Evolutionary conservation across 2,797 vertebrate genomes (phyloP), one percentile per base, ranked within the genome.

Genomic region (Gastrophryne carolinensis): DNA sequence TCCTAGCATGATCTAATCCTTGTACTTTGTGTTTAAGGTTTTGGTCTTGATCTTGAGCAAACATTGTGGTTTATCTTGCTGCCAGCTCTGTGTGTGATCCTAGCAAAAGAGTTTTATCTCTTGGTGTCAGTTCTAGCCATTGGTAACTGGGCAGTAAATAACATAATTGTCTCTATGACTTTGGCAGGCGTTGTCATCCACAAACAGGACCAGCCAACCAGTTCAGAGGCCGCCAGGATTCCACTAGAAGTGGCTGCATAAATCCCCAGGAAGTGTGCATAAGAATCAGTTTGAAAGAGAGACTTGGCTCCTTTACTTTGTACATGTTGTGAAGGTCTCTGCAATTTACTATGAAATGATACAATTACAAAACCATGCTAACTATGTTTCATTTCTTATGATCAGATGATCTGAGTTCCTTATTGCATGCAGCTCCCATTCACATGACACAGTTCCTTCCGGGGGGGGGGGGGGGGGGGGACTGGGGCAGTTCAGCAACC

Each of bases 1-100:
- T 53, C n/a, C 66, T 74, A 74, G 72, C 19, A 66, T 57, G 61
- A 65, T 74, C 65, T 49, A 34, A 66, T 66, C 52, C 49, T 37
- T 37, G 71, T 21, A 34, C 50, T 17, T 34, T 56, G 72, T 35
- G 72, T 64, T 72, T 73, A 57, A 34, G 26, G 37, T 13, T 74
- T 50, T 49, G 72, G 62, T 47, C 62, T 66, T 49, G 21, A 53
- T 47, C 72, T 66, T 57, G 37, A 35, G 47, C 50, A 65, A 66
- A 74, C 29, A 27, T 27, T 53, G 64, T 58, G 73, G 73, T 21
- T 52, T 58, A 5, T 66, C 19, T 23, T 29, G 27, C 53, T 58
- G 37, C 54, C 73, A 75, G 37, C 73, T 60, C 21, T 39, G 63
- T 75, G 73, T 68, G 73, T 39, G 73, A 75, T 61, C 73, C 58